Base-by-base conservation (phyloP, 2,113 vertebrate species). In the Bubo blakistoni region DNA sequence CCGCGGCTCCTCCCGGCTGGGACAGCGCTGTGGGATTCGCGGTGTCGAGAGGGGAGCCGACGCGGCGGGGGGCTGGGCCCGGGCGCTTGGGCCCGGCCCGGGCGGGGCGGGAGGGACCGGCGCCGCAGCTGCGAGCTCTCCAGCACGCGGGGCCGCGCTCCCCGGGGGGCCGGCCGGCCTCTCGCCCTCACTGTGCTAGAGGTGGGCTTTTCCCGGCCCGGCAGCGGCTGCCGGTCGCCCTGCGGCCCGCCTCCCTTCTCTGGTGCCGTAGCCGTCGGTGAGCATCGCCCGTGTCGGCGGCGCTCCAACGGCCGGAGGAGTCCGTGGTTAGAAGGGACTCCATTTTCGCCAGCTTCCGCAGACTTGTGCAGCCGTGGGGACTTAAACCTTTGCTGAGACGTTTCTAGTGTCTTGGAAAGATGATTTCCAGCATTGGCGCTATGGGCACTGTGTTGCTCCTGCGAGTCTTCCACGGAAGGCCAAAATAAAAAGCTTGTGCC, bases 401-500 rank as follows among this genome's bases (percentile, higher is more conserved):
- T 78, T 70, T 55, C 62, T 21, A 1, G 3, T 4, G 11, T 11
- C 66, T 16, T 16, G 54, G 59, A 61, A 34, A 21, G 22, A 21
- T 13, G 24, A 4, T 40, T 87, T 17, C 40, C 26, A 8, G 38
- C 22, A 7, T 8, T 44, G 32, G 25, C 9, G 61, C 27, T 30
- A 0, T 16, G 55, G 73, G 61, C 29, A 0, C 36, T 6, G 38
- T 11, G 77, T 12, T 26, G 12, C 5, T 65, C 2, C 26, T 2
- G 40, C 14, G 77, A 29, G 3, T 9, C 51, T 46, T n/a, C 5
- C 22, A 0, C 5, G 3, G 58, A 10, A 61, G 25, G 14, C 21
- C 49, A 0, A 6, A 51, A 7, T 21, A 7, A 52, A 38, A 19
- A 0, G 5, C 8, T 9, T 2, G 12, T 30, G 44, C 2, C 40